These are phyloP conservation scores for Metopolophium dirhodum DNA, from an alignment of 1,140 invertebrate species.

Conservation along the genomic window DNA sequence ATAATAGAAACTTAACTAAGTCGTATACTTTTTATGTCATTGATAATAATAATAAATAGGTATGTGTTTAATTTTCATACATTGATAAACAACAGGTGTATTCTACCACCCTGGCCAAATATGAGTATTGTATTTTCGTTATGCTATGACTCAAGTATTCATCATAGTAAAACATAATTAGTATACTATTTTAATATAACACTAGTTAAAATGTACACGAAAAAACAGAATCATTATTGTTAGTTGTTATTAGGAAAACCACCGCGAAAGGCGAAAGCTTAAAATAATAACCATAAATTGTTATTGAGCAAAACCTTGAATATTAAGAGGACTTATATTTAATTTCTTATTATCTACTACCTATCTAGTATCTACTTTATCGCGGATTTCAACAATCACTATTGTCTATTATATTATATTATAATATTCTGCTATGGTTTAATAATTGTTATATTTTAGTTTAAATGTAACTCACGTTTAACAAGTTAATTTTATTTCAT, in stretches of 20 bases:
- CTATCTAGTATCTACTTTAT: not conserved
- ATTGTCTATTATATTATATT: not conserved
- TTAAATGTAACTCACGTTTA: not conserved
- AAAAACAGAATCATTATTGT: not conserved
- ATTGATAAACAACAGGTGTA: constrained; percentile 4
- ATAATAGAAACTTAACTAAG: not conserved
- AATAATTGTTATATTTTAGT: not conserved
- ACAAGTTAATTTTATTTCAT: not conserved
- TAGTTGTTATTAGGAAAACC: not conserved
- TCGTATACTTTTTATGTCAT: not conserved
- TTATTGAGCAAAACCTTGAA: constrained; percentile 38
- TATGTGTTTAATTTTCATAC: not conserved
- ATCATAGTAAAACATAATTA: constrained; percentile 37
- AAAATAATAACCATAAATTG: not conserved
- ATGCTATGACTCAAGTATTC: not conserved
- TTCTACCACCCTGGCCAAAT: not conserved
- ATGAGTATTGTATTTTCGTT: not conserved
- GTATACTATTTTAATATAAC: not conserved
- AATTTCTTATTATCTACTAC: not conserved
- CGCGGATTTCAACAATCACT: not conserved
- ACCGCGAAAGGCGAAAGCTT: not conserved
- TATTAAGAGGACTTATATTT: not conserved
- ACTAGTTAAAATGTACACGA: not conserved
- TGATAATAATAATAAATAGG: not conserved
- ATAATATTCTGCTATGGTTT: not conserved